Evolutionary conservation across 2,888 invertebrate genomes (phyloP), one percentile per base, ranked within the genome.

Genomic region (Agonopterix arenella): DNA sequence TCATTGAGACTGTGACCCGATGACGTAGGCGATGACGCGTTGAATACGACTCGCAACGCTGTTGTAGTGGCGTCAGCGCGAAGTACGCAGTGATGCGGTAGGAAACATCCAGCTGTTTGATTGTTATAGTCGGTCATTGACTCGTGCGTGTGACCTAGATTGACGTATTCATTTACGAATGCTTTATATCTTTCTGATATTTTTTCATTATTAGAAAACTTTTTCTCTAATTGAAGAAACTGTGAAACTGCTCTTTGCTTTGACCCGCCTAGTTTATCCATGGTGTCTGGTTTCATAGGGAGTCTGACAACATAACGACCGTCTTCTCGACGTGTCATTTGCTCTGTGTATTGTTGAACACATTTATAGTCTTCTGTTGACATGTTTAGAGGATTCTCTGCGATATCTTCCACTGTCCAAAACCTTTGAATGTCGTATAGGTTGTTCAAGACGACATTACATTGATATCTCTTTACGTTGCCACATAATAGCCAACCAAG

Each of bases 131-230:
- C 8, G 8, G 8, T 37, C 8, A 10, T 37, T 8, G 37, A 37
- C 10, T 37, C 37, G 8, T 37, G 8, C 56, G 59, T 58, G 28
- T 63, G 61, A 40, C 48, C 48, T 3, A 54, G 40, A n/a, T 42
- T 36, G 8, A 57, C 3, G 38, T 63, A 60, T 28, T 62, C 62
- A 4, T 53, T 16, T 2, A 62, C 53, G 2, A 58, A 57, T 10
- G 51, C 47, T 11, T 48, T 40, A 45, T 62, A 62, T n/a, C 55
- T 46, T 2, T 36, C 37, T 38, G 56, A 54, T 8, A 58, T 13
- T 10, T 54, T 42, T 36, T 46, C 10, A 41, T 55, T 49, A 43
- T 48, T 58, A 7, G 11, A 8, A 8, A 58, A 50, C 38, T 47
- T 49, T 42, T 11, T 49, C 49, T 59, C 59, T 44, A 59, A 44